Evolutionary conservation across 2,797 vertebrate species (phyloP).

Genomic region (Trachops cirrhosus): DNA sequence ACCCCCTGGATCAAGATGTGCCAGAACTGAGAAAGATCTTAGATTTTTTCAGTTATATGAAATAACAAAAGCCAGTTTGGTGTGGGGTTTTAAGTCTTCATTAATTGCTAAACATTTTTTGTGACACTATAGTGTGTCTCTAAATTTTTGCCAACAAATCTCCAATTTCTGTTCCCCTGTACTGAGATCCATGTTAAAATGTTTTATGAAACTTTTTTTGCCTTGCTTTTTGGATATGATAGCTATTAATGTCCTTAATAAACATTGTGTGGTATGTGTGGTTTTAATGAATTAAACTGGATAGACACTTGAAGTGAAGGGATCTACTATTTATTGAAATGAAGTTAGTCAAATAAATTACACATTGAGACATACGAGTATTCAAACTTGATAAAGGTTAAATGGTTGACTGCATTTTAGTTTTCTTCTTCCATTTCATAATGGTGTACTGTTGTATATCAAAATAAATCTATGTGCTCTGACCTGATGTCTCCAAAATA

Average conservation of each 20-base stretch:
- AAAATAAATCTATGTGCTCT: background rate
- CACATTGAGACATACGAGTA: background rate
- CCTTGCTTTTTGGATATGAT: background rate
- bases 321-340: background rate
- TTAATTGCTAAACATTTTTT: background rate
- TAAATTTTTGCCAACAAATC: background rate
- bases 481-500: background rate
- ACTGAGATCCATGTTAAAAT: background rate
- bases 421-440: slow-evolving; percentile 3
- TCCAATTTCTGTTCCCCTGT: background rate
- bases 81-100: background rate
- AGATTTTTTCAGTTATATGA: background rate
- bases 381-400: background rate
- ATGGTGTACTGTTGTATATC: background rate
- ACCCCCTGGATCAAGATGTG: background rate
- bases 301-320: background rate
- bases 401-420: background rate
- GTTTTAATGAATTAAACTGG: background rate
- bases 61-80: background rate
- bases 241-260: background rate
- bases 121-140: background rate
- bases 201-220: background rate
- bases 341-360: background rate
- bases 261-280: background rate
- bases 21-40: background rate